phyloP scores from a whole-genome alignment of 1,140 invertebrate species.

The Sycobia sp. region DNA sequence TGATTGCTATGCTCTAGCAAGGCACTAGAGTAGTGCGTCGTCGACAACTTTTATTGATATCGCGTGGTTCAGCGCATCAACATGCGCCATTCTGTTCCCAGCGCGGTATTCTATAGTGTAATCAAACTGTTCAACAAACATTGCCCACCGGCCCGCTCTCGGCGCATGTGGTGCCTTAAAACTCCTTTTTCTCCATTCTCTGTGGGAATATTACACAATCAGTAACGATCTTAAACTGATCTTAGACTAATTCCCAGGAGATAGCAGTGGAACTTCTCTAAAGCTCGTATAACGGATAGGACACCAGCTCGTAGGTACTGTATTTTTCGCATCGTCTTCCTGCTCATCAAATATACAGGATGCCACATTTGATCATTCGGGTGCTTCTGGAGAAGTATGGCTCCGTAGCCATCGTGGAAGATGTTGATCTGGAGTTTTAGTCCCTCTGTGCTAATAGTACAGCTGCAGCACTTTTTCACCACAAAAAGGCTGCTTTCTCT shows the following conservation, averaged over 20 bases:
- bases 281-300: not conserved
- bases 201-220: not conserved
- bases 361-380: not conserved
- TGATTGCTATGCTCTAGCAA: no score
- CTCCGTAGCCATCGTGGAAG: no score
- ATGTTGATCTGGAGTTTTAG: no score
- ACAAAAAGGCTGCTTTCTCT: not conserved
- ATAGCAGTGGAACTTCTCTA: no score
- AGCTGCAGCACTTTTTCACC: constrained; percentile 7
- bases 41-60: not conserved
- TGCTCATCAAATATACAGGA: no score
- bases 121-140: not conserved
- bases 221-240: not conserved
- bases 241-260: not conserved
- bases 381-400: no score
- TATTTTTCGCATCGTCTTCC: no score
- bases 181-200: not conserved
- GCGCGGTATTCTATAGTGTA: not conserved
- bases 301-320: not conserved
- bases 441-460: no score
- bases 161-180: no score
- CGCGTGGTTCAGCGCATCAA: no score
- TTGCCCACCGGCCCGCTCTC: not conserved
- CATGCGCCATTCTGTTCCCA: not conserved
- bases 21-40: not conserved